phyloP scores from a whole-genome alignment of 2,113 vertebrate genomes.

The Cepphus grylle region DNA sequence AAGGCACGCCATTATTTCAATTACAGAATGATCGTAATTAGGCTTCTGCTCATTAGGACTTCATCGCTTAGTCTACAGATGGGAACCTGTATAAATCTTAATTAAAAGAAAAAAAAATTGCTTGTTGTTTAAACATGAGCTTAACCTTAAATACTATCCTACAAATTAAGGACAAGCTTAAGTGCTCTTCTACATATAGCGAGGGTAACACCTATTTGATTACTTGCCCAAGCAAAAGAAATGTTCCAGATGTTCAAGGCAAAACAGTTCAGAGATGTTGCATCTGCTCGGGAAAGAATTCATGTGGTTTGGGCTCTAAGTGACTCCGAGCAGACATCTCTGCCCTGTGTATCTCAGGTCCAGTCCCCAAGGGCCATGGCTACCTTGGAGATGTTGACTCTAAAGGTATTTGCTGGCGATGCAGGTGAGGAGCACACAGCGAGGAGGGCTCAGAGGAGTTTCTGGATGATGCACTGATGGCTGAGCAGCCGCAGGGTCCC shows the following conservation, averaged over 20 bases:
- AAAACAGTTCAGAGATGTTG: background rate
- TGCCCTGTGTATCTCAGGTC: background rate
- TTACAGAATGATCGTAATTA: conserved; percentile 51
- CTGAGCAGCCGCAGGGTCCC: background rate
- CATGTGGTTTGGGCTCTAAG: background rate
- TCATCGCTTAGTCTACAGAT: background rate
- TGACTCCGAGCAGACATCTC: background rate
- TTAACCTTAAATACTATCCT: conserved; percentile 9
- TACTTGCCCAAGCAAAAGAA: background rate
- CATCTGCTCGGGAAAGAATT: background rate
- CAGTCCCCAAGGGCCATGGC: background rate
- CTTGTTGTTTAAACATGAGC: conserved; percentile 4
- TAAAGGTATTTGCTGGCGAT: background rate
- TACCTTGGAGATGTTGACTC: background rate
- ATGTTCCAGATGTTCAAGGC: background rate
- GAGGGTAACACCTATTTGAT: background rate
- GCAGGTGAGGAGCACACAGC: accelerated
- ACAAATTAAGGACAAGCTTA: background rate
- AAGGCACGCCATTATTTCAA: conserved; percentile 29
- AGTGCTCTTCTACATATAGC: background rate
- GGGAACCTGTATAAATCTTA: conserved; percentile 32
- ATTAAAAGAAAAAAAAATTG: conserved; percentile 28
- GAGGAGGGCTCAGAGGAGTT: background rate
- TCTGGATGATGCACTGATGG: background rate
- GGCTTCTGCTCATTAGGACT: conserved; percentile 16